Percentiles rank a stretch among this genome's conserved stretches.
These are phyloP conservation scores for Drosophila mojavensis DNA, from an alignment of 1,140 invertebrate species.

Conservation along the genomic window DNA sequence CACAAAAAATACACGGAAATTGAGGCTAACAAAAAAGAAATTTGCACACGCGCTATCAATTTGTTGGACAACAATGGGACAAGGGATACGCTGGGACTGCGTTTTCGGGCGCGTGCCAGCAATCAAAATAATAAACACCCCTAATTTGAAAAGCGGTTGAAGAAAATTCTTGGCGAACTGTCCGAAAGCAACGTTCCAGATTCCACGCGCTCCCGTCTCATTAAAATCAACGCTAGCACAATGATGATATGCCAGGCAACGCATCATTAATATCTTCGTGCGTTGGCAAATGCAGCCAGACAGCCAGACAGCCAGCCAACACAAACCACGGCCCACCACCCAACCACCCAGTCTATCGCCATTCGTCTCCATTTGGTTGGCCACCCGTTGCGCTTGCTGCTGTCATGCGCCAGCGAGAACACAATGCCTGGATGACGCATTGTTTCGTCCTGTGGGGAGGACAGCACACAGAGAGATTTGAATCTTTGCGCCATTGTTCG, in stretches of 20 bases:
- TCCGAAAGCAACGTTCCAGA: neutral
- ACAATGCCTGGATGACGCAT: slow-evolving; percentile 64
- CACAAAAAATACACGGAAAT: too few species aligned
- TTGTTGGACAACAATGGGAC: slow-evolving; percentile 65
- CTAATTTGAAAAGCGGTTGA: slow-evolving; percentile 64
- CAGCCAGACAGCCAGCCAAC: neutral
- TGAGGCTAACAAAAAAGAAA: slow-evolving; percentile 33
- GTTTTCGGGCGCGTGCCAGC: slow-evolving; percentile 65
- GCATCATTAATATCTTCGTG: slow-evolving; percentile 77
- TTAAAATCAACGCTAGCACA: slow-evolving; percentile 72
- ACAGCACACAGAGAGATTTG: slow-evolving; percentile 62
- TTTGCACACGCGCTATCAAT: slow-evolving; percentile 79
- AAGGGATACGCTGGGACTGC: slow-evolving; percentile 31
- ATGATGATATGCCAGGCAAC: slow-evolving; percentile 65
- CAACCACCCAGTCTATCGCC: neutral
- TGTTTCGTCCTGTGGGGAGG: slow-evolving; percentile 50
- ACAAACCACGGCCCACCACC: slow-evolving; percentile 12
- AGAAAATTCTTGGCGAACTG: slow-evolving; percentile 19
- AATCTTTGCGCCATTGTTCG: slow-evolving; percentile 75
- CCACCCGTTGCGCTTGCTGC: slow-evolving; percentile 31
- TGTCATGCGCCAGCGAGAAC: slow-evolving; percentile 19
- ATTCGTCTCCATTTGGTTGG: slow-evolving; percentile 15
- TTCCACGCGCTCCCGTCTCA: slow-evolving; percentile 37
- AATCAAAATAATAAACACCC: slow-evolving; percentile 82
- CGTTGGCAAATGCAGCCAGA: slow-evolving; percentile 72